Percentiles rank a stretch among this genome's conserved stretches.
Evolutionary conservation across 1,140 invertebrate genomes (phyloP).

Genomic region (Coenobita brevimanus): DNA sequence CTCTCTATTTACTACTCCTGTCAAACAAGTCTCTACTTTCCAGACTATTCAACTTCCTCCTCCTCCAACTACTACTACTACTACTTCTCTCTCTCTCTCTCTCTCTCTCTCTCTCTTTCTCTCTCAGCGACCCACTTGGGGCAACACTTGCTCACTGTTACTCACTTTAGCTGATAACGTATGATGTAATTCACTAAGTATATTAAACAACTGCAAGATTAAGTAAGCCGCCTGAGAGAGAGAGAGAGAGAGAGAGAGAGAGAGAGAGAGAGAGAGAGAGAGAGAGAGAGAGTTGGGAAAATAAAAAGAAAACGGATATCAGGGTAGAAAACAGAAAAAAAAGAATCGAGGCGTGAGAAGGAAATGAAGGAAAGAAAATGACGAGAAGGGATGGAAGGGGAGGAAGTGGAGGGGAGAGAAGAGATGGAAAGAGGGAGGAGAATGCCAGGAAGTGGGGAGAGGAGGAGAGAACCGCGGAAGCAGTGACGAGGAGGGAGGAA

Average conservation of each 20-base stretch:
- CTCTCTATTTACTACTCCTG: not conserved
- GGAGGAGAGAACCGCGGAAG: too few relatives aligned
- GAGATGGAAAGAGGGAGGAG: too few relatives aligned
- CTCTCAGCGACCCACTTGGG: not conserved
- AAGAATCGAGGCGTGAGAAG: not conserved
- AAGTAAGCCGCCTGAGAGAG: not conserved
- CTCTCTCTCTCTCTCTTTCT: too few relatives aligned
- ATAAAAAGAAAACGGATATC: not conserved
- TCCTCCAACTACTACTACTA: too few relatives aligned
- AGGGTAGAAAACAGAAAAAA: not conserved
- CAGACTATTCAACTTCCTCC: not conserved
- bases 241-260: constrained; percentile 11
- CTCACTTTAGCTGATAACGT: not conserved
- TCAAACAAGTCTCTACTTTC: not conserved
- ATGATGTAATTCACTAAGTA: not conserved
- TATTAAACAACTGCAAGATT: not conserved
- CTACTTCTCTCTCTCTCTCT: too few relatives aligned
- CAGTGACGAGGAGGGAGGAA: too few relatives aligned
- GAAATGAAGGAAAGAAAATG: not conserved
- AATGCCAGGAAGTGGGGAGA: too few relatives aligned
- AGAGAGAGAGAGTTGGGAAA: not conserved
- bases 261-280: constrained; percentile 22
- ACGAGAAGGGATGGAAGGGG: too few relatives aligned
- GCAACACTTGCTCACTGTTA: not conserved
- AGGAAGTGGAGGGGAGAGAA: too few relatives aligned